These are phyloP conservation scores for Epistrophe eligans DNA, from an alignment of 2,888 invertebrate genomes.

Conservation along the genomic window DNA sequence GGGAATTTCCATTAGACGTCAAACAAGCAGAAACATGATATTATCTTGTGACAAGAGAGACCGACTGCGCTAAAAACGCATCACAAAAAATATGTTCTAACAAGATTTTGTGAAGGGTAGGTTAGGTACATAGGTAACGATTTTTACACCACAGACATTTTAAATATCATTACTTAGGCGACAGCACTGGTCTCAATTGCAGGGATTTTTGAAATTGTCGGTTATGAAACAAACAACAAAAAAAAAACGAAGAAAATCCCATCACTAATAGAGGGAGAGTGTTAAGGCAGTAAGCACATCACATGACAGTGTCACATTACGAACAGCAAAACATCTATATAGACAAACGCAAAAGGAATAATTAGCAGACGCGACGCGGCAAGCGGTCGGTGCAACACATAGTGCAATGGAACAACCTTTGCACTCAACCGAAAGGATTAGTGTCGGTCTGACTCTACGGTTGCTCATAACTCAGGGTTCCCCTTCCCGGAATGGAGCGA, in stretches of 20 bases:
- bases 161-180: not conserved
- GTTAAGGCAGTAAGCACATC: slow-evolving; percentile 38
- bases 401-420: slow-evolving; percentile 69
- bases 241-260: slow-evolving; percentile 38
- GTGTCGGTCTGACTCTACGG: slow-evolving; percentile 45
- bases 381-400: not conserved
- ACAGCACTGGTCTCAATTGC: slow-evolving; percentile 29
- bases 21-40: too few species aligned
- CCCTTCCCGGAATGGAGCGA: slow-evolving; percentile 23
- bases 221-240: slow-evolving; percentile 37
- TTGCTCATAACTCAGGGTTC: slow-evolving; percentile 56
- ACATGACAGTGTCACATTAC: slow-evolving; percentile 66
- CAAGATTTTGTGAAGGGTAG: too few species aligned
- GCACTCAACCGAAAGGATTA: slow-evolving; percentile 65
- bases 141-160: not conserved
- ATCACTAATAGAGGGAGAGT: slow-evolving; percentile 15
- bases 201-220: slow-evolving; percentile 11
- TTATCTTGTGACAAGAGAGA: too few species aligned
- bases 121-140: too few species aligned
- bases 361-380: slow-evolving; percentile 27
- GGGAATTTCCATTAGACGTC: too few species aligned
- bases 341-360: slow-evolving; percentile 61
- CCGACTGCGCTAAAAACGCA: too few species aligned
- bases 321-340: slow-evolving; percentile 45
- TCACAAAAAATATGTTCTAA: too few species aligned